Conservation (phyloP, 2,797 vertebrate species). For the Tapera naevia region DNA sequence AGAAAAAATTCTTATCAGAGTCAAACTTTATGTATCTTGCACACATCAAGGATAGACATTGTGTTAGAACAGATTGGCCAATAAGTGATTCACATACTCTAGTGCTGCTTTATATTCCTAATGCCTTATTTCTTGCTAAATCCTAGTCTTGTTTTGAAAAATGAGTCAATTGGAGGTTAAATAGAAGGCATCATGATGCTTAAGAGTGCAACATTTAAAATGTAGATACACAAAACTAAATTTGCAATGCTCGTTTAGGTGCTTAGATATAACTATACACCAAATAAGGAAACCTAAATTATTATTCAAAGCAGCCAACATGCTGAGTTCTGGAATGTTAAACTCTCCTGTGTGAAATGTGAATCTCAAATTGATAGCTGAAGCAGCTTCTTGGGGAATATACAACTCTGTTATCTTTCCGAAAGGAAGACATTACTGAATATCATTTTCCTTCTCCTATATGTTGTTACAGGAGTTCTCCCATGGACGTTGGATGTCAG, state of each 20-base stretch:
- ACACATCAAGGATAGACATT: not conserved
- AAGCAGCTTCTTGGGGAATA: not conserved
- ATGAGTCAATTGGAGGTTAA: not conserved
- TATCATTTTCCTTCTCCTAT: not conserved
- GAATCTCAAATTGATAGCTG: not conserved
- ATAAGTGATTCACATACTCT: not conserved
- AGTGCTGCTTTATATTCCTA: not conserved
- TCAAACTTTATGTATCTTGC: not conserved
- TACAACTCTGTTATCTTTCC: not conserved
- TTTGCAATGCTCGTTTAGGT: not conserved
- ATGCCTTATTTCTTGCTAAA: not conserved
- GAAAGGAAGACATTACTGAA: not conserved
- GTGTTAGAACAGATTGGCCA: not conserved
- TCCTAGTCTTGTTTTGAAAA: not conserved
- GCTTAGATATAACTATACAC: not conserved
- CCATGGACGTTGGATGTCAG: not conserved
- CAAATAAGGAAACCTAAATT: not conserved
- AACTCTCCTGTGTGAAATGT: not conserved
- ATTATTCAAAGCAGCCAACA: not conserved
- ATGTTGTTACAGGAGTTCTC: not conserved
- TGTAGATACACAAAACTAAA: not conserved
- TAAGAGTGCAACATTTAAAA: not conserved
- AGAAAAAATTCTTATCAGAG: not conserved
- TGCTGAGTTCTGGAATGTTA: not conserved
- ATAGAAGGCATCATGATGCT: not conserved